Percentiles rank a stretch among this genome's conserved stretches.
Evolutionary conservation across 2,888 invertebrate species (phyloP).

Genomic region (Aspidapion aeneum): DNA sequence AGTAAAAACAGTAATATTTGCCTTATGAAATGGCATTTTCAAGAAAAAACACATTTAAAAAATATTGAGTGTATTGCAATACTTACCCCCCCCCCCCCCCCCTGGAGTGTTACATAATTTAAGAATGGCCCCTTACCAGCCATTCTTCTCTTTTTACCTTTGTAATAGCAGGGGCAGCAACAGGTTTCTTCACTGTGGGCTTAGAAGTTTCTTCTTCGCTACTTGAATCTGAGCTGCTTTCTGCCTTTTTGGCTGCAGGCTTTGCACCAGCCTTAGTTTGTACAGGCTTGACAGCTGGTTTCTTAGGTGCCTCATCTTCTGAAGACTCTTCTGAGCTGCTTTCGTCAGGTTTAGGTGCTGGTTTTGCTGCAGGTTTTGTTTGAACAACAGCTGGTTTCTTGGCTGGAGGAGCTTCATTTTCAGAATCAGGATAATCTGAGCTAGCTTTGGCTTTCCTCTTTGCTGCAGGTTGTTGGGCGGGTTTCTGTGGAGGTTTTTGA

Average conservation of each 20-base stretch:
- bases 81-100: too few relatives aligned
- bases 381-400: neutral
- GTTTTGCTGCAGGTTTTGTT: slow-evolving; percentile 1
- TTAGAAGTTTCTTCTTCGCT: slow-evolving; percentile 31
- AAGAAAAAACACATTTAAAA: too few relatives aligned
- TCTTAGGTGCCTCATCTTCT: slow-evolving; percentile 29
- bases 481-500: neutral
- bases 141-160: too few relatives aligned
- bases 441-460: slow-evolving; percentile 4
- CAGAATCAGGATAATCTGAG: slow-evolving; percentile 14
- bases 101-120: too few relatives aligned
- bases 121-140: too few relatives aligned
- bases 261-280: slow-evolving; percentile 19
- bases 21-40: too few relatives aligned
- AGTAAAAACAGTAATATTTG: too few relatives aligned
- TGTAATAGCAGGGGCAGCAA: too few relatives aligned
- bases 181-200: slow-evolving; percentile 11
- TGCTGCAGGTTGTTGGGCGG: neutral
- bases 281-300: slow-evolving; percentile 26
- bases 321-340: slow-evolving; percentile 33
- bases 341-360: slow-evolving; percentile 1
- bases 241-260: slow-evolving; percentile 24
- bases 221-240: slow-evolving; percentile 31
- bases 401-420: slow-evolving; percentile 16
- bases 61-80: too few relatives aligned